Percentiles rank a stretch among this genome's conserved stretches.
Conservation (phyloP, 2,888 invertebrate genomes). For the Papilio demoleus region DNA sequence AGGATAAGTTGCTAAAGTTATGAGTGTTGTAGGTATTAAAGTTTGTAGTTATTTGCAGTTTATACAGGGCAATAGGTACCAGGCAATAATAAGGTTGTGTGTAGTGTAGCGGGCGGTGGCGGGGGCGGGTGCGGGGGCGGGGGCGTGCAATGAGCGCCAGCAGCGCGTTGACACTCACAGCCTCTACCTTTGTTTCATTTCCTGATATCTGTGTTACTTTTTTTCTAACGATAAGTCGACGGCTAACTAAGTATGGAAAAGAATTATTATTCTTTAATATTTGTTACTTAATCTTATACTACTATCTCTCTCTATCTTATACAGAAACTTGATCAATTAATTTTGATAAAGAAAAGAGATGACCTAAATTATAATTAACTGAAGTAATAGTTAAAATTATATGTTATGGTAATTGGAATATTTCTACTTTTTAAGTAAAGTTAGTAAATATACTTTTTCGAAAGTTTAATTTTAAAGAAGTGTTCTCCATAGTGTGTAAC, state of each 20-base stretch:
- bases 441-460: not conserved
- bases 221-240: slow-evolving; percentile 60
- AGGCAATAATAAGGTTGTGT: not conserved
- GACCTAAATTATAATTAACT: not conserved
- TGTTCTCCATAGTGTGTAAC: slow-evolving; percentile 46
- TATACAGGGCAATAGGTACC: not conserved
- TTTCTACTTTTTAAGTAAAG: not conserved
- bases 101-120: not conserved
- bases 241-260: slow-evolving; percentile 44
- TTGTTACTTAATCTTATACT: not conserved
- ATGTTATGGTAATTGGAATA: not conserved
- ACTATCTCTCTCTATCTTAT: not conserved
- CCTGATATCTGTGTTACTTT: slow-evolving; percentile 63
- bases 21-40: not conserved
- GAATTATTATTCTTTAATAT: slow-evolving; percentile 1
- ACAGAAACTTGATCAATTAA: not conserved
- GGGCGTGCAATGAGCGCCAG: slow-evolving; percentile 28
- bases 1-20: not conserved
- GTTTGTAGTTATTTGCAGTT: not conserved
- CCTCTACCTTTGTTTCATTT: slow-evolving; percentile 74
- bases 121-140: not conserved
- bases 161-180: slow-evolving; percentile 38
- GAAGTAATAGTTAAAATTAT: not conserved
- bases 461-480: slow-evolving; percentile 30
- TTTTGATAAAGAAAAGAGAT: not conserved